Evolutionary conservation across 2,888 invertebrate genomes (phyloP).

Genomic region (Pseudoips prasinana): DNA sequence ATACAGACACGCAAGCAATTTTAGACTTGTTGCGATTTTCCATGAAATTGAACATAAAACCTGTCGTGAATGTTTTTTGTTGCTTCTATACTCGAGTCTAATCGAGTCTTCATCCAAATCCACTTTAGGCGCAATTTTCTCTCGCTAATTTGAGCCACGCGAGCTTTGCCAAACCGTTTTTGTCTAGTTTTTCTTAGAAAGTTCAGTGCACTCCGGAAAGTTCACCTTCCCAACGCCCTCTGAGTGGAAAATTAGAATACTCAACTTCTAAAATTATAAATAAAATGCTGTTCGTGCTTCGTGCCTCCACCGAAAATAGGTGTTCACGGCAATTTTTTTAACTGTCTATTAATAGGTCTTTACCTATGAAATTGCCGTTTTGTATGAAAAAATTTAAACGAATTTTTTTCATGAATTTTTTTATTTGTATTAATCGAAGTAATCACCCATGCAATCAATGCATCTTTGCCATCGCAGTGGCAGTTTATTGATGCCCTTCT

Average conservation of each 20-base stretch:
- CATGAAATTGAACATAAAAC: no score
- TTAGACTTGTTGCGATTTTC: no score
- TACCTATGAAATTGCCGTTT: no score
- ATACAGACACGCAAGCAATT: no score
- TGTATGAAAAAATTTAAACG: no score
- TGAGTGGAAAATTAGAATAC: slow-evolving; percentile 48
- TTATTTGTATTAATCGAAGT: no score
- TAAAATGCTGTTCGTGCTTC: slow-evolving; percentile 19
- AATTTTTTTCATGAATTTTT: no score
- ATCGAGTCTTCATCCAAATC: slow-evolving; percentile 18
- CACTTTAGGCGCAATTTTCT: slow-evolving; percentile 39
- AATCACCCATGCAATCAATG: no score
- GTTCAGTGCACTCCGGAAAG: slow-evolving; percentile 61
- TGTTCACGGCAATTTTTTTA: slow-evolving; percentile 27
- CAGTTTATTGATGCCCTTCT: no score
- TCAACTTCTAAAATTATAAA: slow-evolving; percentile 36
- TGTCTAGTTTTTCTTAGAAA: slow-evolving; percentile 62
- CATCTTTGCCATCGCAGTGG: no score
- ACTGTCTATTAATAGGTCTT: slow-evolving; percentile 35
- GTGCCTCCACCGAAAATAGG: slow-evolving; percentile 19
- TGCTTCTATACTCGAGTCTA: no score
- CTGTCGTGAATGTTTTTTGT: no score
- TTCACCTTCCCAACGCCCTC: slow-evolving; percentile 57
- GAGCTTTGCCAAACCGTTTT: slow-evolving; percentile 63
- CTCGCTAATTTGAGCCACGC: slow-evolving; percentile 60